Evolutionary conservation across 1,140 invertebrate genomes (phyloP), one percentile per base, ranked within the genome.

Genomic region (Cyclina sinensis): DNA sequence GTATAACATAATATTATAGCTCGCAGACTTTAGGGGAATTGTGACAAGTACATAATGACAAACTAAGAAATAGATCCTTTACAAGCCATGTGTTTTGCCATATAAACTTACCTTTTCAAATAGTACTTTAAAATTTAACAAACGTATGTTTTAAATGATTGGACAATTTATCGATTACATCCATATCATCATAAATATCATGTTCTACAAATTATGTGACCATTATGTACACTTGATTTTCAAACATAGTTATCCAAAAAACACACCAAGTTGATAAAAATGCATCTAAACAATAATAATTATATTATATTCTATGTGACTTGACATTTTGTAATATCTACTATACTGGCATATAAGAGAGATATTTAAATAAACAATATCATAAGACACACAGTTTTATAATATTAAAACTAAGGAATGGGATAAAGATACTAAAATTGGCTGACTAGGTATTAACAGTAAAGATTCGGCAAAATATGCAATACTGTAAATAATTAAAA

Each of bases 401-500:
- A 62, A 62, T 62, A 62, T 62, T 62, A 62, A 62, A 62, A 62
- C n/a, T 62, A 62, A 62, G 57, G 57, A 62, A 62, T 62, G 57
- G n/a, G 57, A 62, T 62, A 62, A n/a, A 12, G 57, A 62, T 62
- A 62, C 57, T 62, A 62, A 62, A 62, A 62, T 62, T 62, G 57
- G 57, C 57, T 62, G 57, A 62, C 57, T 62, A 62, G 57, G 57
- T n/a, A 62, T 62, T 62, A 62, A n/a, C n/a, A 62, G n/a, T 62
- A 62, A n/a, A n/a, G 57, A 62, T 62, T 62, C n/a, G 57, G 57
- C 57, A 62, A 62, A 12, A 62, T 62, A 62, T 62, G 57, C 57
- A 62, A 62, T 62, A 62, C 57, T 62, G 57, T 62, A 62, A 62
- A 62, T 62, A 62, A 62, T 62, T 62, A 62, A 62, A 62, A 62